These are phyloP conservation scores for Kuschelorhynchus macadamiae DNA, from an alignment of 2,888 invertebrate species.

Conservation along the genomic window DNA sequence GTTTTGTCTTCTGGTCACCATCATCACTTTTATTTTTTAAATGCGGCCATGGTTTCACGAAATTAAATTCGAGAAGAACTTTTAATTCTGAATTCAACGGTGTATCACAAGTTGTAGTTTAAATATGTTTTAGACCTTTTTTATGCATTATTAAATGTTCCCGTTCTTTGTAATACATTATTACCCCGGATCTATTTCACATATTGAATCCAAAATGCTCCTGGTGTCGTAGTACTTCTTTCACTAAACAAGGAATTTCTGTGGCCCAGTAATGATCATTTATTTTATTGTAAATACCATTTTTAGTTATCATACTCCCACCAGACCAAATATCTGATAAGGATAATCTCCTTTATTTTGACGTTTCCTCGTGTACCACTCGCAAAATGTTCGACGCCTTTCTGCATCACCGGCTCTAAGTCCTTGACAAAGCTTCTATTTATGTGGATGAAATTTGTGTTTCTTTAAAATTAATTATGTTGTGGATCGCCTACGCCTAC, in stretches of 20 bases:
- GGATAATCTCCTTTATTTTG: background rate
- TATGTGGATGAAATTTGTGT: slow-evolving; percentile 16
- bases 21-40: no score
- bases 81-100: slow-evolving; percentile 11
- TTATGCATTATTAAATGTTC: background rate
- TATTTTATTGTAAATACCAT: no score
- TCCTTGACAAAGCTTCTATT: slow-evolving; percentile 26
- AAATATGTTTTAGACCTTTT: background rate
- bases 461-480: slow-evolving; percentile 18
- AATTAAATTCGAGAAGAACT: slow-evolving; percentile 1
- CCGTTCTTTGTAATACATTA: background rate
- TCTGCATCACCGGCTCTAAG: slow-evolving; percentile 18
- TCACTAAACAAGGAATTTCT: no score
- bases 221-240: no score
- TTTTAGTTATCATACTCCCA: no score
- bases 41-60: slow-evolving; percentile 7
- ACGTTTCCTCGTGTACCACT: no score
- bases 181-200: background rate
- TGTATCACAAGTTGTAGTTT: background rate
- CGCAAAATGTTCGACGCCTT: slow-evolving; percentile 3
- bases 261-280: no score
- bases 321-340: no score
- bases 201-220: background rate
- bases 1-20: no score
- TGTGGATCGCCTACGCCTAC: slow-evolving; percentile 15